These are phyloP conservation scores for Cyprinella venusta DNA, from an alignment of 2,797 vertebrate genomes.

Conservation along the genomic window DNA sequence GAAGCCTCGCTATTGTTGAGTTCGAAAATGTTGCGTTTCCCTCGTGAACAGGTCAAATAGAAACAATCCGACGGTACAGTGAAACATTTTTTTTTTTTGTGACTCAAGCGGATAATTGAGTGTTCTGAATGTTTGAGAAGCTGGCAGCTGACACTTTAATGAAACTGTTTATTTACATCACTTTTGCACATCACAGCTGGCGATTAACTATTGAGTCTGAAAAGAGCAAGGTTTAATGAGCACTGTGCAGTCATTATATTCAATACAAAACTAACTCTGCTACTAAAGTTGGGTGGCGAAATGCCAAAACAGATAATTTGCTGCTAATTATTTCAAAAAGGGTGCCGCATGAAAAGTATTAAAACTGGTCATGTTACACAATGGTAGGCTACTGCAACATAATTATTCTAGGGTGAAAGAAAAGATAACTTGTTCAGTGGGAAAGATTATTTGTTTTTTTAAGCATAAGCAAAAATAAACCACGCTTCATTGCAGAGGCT, in stretches of 20 bases:
- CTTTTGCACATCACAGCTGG: constrained; percentile 22
- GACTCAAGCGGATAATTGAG: constrained; percentile 48
- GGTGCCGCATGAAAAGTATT: not conserved
- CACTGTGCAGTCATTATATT: constrained; percentile 10
- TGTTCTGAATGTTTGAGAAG: constrained; percentile 45
- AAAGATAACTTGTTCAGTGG: not conserved
- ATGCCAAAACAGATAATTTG: constrained; percentile 28
- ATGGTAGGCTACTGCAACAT: not conserved
- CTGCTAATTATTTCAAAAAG: constrained; percentile 21
- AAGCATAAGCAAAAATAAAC: constrained; percentile 11
- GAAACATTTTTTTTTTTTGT: constrained; percentile 8
- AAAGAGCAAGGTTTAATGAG: constrained; percentile 33
- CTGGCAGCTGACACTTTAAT: constrained; percentile 51
- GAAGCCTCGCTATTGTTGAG: not conserved
- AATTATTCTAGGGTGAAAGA: not conserved
- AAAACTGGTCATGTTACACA: constrained; percentile 5
- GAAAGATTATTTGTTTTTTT: constrained; percentile 18
- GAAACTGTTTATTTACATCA: constrained; percentile 45
- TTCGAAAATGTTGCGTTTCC: not conserved
- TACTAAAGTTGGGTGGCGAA: constrained; percentile 4
- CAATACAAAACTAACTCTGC: not conserved
- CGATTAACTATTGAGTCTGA: constrained; percentile 32
- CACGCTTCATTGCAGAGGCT: not conserved
- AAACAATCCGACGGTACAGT: constrained; percentile 10
- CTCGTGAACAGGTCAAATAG: not conserved